Percentiles rank a stretch among this genome's conserved stretches.
phyloP scores from a whole-genome alignment of 2,888 invertebrate genomes.

The Autographa gamma region DNA sequence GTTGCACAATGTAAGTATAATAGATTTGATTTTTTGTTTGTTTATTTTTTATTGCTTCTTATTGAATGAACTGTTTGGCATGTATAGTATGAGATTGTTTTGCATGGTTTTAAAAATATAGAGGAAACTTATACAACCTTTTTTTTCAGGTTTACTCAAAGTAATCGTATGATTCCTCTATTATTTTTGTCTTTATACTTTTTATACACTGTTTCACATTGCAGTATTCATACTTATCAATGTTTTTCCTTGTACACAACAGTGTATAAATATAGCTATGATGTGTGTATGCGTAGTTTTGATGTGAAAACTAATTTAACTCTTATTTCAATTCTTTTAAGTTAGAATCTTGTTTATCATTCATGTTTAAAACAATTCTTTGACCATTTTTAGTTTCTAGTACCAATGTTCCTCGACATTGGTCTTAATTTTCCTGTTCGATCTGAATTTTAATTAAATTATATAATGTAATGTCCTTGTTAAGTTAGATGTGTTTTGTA shows the following conservation, averaged over 20 bases:
- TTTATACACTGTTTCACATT: slow-evolving; percentile 38
- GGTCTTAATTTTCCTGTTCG: neutral
- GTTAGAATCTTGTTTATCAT: slow-evolving; percentile 23
- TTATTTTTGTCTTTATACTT: slow-evolving; percentile 24
- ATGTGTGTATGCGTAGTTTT: slow-evolving; percentile 49
- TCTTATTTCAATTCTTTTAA: slow-evolving; percentile 18
- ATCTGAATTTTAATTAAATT: neutral
- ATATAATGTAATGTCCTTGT: neutral
- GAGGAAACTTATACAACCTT: slow-evolving; percentile 28
- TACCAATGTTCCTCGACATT: neutral
- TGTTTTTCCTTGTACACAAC: slow-evolving; percentile 42
- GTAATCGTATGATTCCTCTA: slow-evolving; percentile 38
- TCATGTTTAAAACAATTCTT: neutral
- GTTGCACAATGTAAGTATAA: slow-evolving; percentile 85
- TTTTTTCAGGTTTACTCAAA: neutral
- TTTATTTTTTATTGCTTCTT: slow-evolving; percentile 69
- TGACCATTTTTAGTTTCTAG: neutral
- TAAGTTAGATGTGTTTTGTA: neutral
- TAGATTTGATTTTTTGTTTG: slow-evolving; percentile 71
- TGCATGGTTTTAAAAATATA: slow-evolving; percentile 58
- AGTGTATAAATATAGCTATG: slow-evolving; percentile 49
- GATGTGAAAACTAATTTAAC: slow-evolving; percentile 52
- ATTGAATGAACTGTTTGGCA: slow-evolving; percentile 86
- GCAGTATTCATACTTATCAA: slow-evolving; percentile 20
- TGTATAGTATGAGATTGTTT: slow-evolving; percentile 74